phyloP scores from a whole-genome alignment of 1,140 invertebrate genomes.

The Drosophila subobscura region DNA sequence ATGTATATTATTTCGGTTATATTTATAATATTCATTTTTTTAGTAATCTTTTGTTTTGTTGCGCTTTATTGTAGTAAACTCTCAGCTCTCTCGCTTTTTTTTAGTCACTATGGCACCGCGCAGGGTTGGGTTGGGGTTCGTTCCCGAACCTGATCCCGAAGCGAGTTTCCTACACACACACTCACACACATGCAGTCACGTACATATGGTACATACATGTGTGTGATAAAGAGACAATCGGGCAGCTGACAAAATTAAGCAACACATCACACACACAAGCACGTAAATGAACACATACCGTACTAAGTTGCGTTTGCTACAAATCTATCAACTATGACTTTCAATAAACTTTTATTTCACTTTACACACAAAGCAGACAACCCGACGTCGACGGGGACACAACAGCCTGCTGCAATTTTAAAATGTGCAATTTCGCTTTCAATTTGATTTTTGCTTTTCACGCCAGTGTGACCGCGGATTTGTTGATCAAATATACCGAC shows the following conservation, averaged over 20 bases:
- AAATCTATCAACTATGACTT: constrained; percentile 7
- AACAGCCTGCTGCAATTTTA: constrained; percentile 44
- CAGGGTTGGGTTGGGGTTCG: neutral
- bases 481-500: too few relatives aligned
- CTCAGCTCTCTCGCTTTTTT: constrained; percentile 10
- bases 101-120: neutral
- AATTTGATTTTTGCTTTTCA: constrained; percentile 36
- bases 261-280: constrained; percentile 28
- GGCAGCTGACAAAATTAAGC: constrained; percentile 41
- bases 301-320: constrained; percentile 15
- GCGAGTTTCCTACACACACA: constrained; percentile 12
- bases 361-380: constrained; percentile 24
- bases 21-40: constrained; percentile 19
- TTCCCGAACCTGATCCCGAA: constrained; percentile 2
- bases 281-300: constrained; percentile 17
- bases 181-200: constrained; percentile 13
- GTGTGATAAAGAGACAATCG: constrained; percentile 3
- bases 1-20: constrained; percentile 9
- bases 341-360: too few relatives aligned
- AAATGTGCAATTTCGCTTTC: constrained; percentile 45
- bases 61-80: constrained; percentile 7
- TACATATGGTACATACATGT: constrained; percentile 33
- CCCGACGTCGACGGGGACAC: constrained; percentile 10
- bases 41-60: constrained; percentile 3
- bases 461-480: constrained; percentile 1